phyloP scores from a whole-genome alignment of 2,797 vertebrate genomes.

The Gallirallus australis region DNA sequence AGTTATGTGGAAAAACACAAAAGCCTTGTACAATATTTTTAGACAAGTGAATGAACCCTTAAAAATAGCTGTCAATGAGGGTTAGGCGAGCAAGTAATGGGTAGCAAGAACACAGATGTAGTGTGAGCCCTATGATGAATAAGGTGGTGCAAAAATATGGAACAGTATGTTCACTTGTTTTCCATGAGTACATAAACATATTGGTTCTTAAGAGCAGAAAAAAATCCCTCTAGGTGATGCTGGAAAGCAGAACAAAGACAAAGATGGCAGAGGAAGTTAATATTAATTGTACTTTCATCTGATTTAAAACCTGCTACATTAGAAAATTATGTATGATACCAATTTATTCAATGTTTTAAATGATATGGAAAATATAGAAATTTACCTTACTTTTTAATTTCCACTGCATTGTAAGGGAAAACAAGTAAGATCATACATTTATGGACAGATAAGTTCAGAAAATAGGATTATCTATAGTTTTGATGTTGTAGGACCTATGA shows the following conservation, averaged over 20 bases:
- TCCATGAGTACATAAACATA: background rate
- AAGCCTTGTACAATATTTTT: background rate
- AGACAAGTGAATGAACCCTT: background rate
- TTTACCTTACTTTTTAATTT: background rate
- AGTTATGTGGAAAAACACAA: accelerated
- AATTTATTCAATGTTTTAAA: background rate
- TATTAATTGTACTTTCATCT: background rate
- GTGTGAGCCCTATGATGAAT: background rate
- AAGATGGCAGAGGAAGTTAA: background rate
- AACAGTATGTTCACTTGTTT: background rate
- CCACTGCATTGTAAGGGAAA: background rate
- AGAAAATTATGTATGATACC: background rate
- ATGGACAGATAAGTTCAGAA: background rate
- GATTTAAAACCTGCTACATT: background rate
- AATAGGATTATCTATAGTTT: background rate
- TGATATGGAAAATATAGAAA: background rate
- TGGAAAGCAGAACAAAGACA: background rate
- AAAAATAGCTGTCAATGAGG: background rate
- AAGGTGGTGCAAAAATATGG: background rate
- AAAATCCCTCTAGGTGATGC: background rate
- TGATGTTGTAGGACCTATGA: background rate
- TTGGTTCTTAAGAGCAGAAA: background rate
- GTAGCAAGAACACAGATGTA: background rate
- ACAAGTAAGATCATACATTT: background rate
- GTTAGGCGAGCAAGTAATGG: background rate